phyloP scores from a whole-genome alignment of 2,797 vertebrate genomes.

The Atherinosoma microstoma region DNA sequence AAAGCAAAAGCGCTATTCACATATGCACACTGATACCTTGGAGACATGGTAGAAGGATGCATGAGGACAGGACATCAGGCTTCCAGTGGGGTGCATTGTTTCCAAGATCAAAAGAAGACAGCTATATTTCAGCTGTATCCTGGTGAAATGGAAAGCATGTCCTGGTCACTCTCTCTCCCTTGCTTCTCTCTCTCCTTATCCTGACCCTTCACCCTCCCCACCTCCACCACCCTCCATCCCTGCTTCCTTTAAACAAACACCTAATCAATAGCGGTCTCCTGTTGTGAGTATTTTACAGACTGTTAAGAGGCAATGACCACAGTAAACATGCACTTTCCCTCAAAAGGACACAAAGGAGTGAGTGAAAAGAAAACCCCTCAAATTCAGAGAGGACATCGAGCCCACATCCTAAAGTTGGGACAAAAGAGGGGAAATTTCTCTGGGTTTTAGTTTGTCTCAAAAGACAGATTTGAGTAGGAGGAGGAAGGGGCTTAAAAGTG shows the following conservation, averaged over 20 bases:
- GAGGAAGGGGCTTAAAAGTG: constrained; percentile 32
- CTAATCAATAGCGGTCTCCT: constrained; percentile 56
- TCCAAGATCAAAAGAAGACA: constrained; percentile 64
- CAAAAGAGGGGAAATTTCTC: constrained; percentile 56
- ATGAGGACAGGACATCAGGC: constrained; percentile 55
- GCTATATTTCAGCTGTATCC: constrained; percentile 72
- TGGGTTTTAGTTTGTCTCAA: constrained; percentile 47
- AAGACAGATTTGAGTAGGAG: constrained; percentile 43
- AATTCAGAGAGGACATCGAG: constrained; percentile 28
- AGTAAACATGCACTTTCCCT: constrained; percentile 64
- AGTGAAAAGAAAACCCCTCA: constrained; percentile 46
- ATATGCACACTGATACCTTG: constrained; percentile 7
- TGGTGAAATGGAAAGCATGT: constrained; percentile 55
- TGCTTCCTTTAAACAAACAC: constrained; percentile 32
- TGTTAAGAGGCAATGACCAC: constrained; percentile 38
- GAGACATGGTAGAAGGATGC: constrained; percentile 1
- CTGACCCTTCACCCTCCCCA: constrained; percentile 60
- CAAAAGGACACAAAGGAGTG: constrained; percentile 34
- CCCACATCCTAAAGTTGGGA: constrained; percentile 53
- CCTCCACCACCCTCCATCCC: constrained; percentile 33
- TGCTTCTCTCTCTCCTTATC: constrained; percentile 44
- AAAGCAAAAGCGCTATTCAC: constrained; percentile 21
- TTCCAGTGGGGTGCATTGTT: constrained; percentile 76
- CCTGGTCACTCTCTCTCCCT: constrained; percentile 53
- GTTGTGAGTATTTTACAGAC: constrained; percentile 36